Base-by-base conservation (phyloP, 2,888 invertebrate genomes). In the Harmothoe impar region DNA sequence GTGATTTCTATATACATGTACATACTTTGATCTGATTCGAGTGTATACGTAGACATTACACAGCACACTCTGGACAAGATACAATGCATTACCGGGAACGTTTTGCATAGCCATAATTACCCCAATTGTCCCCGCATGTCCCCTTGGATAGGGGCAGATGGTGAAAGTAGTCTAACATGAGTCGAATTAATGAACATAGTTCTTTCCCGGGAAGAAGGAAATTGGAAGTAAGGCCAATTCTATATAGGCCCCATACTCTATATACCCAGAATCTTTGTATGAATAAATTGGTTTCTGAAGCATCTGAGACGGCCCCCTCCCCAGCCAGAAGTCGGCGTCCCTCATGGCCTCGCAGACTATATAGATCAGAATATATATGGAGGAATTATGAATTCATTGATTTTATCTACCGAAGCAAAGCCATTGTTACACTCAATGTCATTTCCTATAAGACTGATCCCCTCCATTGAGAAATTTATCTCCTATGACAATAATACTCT, bases 311-410 rank as follows among this genome's bases (percentile, higher is more conserved):
- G 20, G 43, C 3, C 54, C 17, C 54, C 54, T 62, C 62, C 15
- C 62, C n/a, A 20, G 3, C 62, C 43, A n/a, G 20, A n/a, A 62
- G 77, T 77, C 77, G 17, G 17, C 77, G 25, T 77, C 77, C 77
- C 77, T 29, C 1, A 5, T 77, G 77, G 17, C 77, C 77, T 3
- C 17, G 17, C 62, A n/a, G 62, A 62, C 62, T 62, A 81, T 43
- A 33, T 43, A 81, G 35, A 33, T 81, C 81, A 81, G 81, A 81
- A 81, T 81, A 81, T 81, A 81, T 81, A 81, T 43, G 81, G 81
- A 20, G 20, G 43, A 43, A 81, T 81, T 81, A 81, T 81, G 33
- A 81, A 81, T 81, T 81, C 81, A 81, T 81, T 43, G 81, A 81
- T 81, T 81, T 81, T 81, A 35, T 81, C 43, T 81, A n/a, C 81